Evolutionary conservation across 2,888 invertebrate genomes (phyloP), one percentile per base, ranked within the genome.

Genomic region (Germaria angustata): DNA sequence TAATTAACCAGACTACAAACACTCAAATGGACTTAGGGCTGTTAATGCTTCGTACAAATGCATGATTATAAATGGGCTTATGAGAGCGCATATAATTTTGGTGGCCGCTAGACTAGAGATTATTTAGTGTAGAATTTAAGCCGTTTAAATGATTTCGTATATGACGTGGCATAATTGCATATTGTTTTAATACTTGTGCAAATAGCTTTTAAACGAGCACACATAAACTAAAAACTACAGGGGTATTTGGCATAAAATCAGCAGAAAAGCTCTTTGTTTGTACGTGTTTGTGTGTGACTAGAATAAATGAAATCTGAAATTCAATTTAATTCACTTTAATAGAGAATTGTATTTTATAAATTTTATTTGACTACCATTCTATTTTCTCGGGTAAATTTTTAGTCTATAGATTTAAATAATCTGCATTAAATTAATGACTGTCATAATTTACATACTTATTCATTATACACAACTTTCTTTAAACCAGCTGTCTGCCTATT

Each of bases 381-480:
- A 28, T 6, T 32, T 20, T 2, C 20, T 15, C 9, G 2, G 13
- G 0, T 8, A 59, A 49, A 15, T 17, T 28, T 24, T 15, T 13
- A n/a, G n/a, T 32, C 15, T 17, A 13, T 63, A 5, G 28, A 5
- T 46, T 78, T 41, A n/a, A 71, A 75, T 46, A 63, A 39, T 75
- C 53, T 80, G 76, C 75, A 76, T 71, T 57, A 76, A 76, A 71
- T 76, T 76, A 80, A 80, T 46, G 80, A 80, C 46, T 80, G 46
- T 68, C 69, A 76, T 69, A 71, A 71, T 55, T 36, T 49, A 41
- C 6, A 53, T 57, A 63, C 17, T 55, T 65, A 55, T 41, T 59
- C 20, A n/a, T 32, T 72, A 53, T 24, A 53, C 32, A 51, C 11
- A 13, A 77, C 44, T 53, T 77, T 61, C 4, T 53, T n/a, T 41